A percentile compares a stretch with the other conserved stretches of the same genome.
phyloP scores from a whole-genome alignment of 2,113 vertebrate genomes.

The Lipotes vexillifer region DNA sequence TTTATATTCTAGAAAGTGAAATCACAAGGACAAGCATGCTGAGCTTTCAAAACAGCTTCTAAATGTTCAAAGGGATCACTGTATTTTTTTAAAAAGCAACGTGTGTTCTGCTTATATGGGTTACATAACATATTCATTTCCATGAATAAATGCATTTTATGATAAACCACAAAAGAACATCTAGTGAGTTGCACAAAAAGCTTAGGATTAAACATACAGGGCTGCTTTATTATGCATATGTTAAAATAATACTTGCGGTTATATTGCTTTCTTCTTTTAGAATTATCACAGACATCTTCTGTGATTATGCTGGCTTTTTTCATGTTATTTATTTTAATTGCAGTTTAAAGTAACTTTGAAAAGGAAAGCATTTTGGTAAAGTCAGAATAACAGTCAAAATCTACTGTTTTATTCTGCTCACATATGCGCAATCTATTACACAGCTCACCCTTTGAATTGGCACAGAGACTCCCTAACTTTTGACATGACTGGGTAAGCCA shows the following conservation, averaged over 20 bases:
- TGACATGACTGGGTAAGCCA: no score
- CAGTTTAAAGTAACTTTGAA: neutral
- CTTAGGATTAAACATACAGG: neutral
- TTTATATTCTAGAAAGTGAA: neutral
- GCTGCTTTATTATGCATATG: fast-evolving
- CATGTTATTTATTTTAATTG: neutral
- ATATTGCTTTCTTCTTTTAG: neutral
- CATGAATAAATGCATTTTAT: conserved; percentile 7
- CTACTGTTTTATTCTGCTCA: neutral
- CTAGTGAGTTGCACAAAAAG: neutral
- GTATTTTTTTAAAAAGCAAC: neutral
- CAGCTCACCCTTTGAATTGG: neutral
- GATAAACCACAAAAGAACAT: neutral
- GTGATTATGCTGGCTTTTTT: neutral
- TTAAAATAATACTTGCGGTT: neutral
- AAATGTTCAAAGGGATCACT: neutral
- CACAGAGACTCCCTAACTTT: neutral
- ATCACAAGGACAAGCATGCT: neutral
- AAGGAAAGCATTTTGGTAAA: neutral
- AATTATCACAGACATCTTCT: neutral
- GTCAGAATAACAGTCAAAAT: neutral
- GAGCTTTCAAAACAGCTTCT: neutral
- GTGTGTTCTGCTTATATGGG: neutral
- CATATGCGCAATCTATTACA: fast-evolving
- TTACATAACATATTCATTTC: neutral